phyloP scores from a whole-genome alignment of 2,113 vertebrate genomes.

The Heptranchias perlo region DNA sequence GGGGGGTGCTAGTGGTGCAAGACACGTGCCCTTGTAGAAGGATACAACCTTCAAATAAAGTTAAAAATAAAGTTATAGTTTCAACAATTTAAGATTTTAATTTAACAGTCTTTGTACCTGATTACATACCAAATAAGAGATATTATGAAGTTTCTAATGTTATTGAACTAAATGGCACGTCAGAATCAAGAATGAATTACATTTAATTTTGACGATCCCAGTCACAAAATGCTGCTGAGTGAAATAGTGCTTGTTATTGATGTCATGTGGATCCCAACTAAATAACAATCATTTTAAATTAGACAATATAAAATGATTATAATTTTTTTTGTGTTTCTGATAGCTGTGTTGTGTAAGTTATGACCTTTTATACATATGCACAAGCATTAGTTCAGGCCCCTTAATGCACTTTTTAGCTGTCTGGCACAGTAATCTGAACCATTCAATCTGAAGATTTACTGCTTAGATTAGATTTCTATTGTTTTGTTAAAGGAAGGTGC shows the following conservation, averaged over 20 bases:
- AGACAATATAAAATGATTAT: constrained; percentile 9
- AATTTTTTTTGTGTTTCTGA: background rate
- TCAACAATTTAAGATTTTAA: background rate
- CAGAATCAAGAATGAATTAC: background rate
- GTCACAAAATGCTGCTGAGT: background rate
- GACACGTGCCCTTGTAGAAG: background rate
- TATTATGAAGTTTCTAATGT: background rate
- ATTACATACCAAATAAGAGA: background rate
- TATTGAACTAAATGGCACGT: background rate
- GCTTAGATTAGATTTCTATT: constrained; percentile 19
- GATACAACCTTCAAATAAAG: background rate
- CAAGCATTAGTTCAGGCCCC: background rate
- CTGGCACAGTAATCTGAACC: background rate
- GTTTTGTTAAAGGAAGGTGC: constrained; percentile 31
- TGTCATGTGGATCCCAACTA: background rate
- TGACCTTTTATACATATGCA: background rate
- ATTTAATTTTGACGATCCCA: background rate
- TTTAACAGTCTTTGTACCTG: background rate
- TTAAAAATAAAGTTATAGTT: background rate
- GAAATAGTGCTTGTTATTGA: background rate
- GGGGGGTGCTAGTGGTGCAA: background rate
- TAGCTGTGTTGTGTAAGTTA: background rate
- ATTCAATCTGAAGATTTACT: constrained; percentile 12
- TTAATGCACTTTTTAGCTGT: background rate
- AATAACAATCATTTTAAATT: background rate